Evolutionary conservation across 2,888 invertebrate species (phyloP).

Genomic region (Eristalinus aeneus): DNA sequence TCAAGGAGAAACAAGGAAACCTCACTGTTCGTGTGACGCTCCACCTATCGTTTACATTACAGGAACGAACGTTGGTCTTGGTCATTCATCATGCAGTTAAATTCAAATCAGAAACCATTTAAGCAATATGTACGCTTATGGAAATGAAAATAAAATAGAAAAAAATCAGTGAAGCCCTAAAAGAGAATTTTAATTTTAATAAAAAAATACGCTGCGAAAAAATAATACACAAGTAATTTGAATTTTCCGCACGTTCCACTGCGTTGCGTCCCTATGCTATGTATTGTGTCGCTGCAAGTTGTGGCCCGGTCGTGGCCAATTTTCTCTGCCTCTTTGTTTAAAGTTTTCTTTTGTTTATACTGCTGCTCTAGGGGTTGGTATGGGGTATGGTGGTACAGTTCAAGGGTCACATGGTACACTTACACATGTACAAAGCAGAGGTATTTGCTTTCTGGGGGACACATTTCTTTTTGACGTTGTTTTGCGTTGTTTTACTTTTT

Average conservation of each 20-base stretch:
- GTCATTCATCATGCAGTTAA: slow-evolving; percentile 74
- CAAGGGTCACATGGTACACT: slow-evolving; percentile 51
- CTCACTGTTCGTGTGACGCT: slow-evolving; percentile 36
- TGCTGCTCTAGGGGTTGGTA: slow-evolving; percentile 16
- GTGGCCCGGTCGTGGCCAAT: slow-evolving; percentile 55
- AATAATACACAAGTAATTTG: slow-evolving; percentile 69
- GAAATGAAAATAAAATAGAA: slow-evolving; percentile 64
- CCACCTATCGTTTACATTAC: slow-evolving; percentile 34
- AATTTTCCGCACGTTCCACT: slow-evolving; percentile 69
- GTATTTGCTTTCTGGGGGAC: slow-evolving; percentile 35
- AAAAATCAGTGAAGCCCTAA: slow-evolving; percentile 57
- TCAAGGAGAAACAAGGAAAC: slow-evolving; percentile 48
- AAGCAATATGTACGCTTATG: slow-evolving; percentile 71
- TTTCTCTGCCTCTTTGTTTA: slow-evolving; percentile 61
- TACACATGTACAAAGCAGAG: slow-evolving; percentile 1
- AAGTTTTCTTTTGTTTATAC: slow-evolving; percentile 66
- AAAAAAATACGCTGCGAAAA: slow-evolving; percentile 60
- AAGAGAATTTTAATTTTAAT: slow-evolving; percentile 66
- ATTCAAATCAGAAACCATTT: slow-evolving; percentile 74
- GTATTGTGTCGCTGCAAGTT: slow-evolving; percentile 36
- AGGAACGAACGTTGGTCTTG: slow-evolving; percentile 52
- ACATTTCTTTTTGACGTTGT: slow-evolving; percentile 32
- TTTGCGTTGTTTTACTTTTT: not conserved
- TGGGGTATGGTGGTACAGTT: slow-evolving; percentile 8
- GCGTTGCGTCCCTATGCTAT: slow-evolving; percentile 25